These are phyloP conservation scores for Nowickia ferox DNA, from an alignment of 2,888 invertebrate species.

Conservation along the genomic window DNA sequence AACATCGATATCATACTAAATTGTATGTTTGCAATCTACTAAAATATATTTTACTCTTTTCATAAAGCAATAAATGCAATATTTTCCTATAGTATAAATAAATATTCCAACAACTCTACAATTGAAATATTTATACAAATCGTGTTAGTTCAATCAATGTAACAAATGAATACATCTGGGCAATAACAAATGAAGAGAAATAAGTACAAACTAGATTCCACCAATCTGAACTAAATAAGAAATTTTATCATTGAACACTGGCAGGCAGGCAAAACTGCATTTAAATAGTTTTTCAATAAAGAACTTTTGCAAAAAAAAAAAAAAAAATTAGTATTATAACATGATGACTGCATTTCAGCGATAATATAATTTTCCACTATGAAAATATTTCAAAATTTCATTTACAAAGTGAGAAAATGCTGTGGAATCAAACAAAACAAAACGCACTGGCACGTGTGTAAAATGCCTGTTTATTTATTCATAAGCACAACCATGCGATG, in stretches of 20 bases:
- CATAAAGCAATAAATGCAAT: no score
- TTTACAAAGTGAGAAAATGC: slow-evolving; percentile 32
- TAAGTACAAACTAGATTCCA: neutral
- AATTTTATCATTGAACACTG: slow-evolving; percentile 13
- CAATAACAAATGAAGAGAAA: neutral
- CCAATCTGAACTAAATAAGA: slow-evolving; percentile 4
- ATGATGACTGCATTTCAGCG: slow-evolving; percentile 52
- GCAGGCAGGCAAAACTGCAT: neutral
- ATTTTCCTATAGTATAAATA: neutral
- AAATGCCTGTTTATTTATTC: slow-evolving; percentile 13
- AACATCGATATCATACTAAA: no score
- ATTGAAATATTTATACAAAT: slow-evolving; percentile 30
- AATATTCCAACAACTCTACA: neutral
- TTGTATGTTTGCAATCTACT: no score
- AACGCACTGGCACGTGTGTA: neutral
- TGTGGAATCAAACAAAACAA: neutral
- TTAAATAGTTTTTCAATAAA: slow-evolving; percentile 49
- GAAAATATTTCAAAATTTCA: slow-evolving; percentile 47
- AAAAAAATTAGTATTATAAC: neutral
- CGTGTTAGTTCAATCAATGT: slow-evolving; percentile 34
- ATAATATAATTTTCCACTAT: slow-evolving; percentile 58
- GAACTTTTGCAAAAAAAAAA: neutral
- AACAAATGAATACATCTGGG: slow-evolving; percentile 5
- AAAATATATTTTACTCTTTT: no score
- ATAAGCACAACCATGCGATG: neutral